Evolutionary conservation across 2,797 vertebrate species (phyloP), one percentile per base, ranked within the genome.

Genomic region (Champsocephalus esox): DNA sequence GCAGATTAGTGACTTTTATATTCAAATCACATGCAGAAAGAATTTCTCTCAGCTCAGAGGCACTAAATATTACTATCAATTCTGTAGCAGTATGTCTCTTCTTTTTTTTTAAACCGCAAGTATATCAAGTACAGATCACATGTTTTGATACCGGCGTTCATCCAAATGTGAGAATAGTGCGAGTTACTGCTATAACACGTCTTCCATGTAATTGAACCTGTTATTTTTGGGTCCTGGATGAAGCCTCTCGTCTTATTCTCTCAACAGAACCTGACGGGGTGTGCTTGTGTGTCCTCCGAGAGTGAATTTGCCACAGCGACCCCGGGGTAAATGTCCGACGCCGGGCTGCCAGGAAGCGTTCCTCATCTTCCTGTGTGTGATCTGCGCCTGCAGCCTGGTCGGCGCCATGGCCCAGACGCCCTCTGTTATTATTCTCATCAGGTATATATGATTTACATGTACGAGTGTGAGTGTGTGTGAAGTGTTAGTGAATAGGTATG

Each of bases 371-470:
- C 96, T 99, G 61, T 98, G 96, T 9, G 96, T 99, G 88, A 98
- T 99, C 95, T 99, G 98, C 17, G 94, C 95, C 83, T 99, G 98
- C 95, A 99, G 98, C 92, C 95, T 99, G 96, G 96, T 99, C 0
- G 98, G 98, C 67, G 97, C 98, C 79, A 99, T 99, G 98, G 98
- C 98, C 0, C 98, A 99, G 94, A 99, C 98, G 0, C 98, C 98
- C 0, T 99, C 98, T 0, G 97, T 99, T 84, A 99, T 99, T 92
- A 98, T 99, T 77, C 95, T 99, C 16, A 99, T 99, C 96, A 97
- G 98, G 98, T 99, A 81, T 19, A 62, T 7, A 12, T 49, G 43
- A 38, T 70, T 16, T 14, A 28, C 21, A 13, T 19, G 19, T 5
- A 0, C 41, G 11, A 11, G 17, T 14, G 21, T 11, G 34, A 38